Evolutionary conservation across 2,113 vertebrate species (phyloP).

Genomic region (Psilopsiagon aymara): DNA sequence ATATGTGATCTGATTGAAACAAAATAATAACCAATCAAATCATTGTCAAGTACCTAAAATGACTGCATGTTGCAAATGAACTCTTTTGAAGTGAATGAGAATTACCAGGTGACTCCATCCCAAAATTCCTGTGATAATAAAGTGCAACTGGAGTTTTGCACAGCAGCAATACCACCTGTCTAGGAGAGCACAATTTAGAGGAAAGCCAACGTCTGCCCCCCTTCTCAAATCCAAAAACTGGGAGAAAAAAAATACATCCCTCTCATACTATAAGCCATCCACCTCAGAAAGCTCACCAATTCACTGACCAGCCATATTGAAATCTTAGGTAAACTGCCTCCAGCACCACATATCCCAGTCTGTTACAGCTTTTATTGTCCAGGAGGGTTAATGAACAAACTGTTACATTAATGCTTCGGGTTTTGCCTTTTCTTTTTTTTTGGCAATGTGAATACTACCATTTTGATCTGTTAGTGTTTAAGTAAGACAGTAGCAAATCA

Average conservation of each 20-base stretch:
- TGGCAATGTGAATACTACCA: background rate
- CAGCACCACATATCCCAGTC: background rate
- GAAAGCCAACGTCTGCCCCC: background rate
- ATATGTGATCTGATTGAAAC: background rate
- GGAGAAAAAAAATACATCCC: background rate
- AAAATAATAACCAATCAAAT: conserved; percentile 21
- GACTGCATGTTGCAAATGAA: background rate
- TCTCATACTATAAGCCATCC: background rate
- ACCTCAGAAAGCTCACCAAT: background rate
- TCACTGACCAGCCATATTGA: background rate
- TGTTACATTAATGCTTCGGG: background rate
- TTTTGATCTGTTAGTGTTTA: background rate
- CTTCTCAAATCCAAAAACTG: background rate
- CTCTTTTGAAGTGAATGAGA: background rate
- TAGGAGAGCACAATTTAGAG: background rate
- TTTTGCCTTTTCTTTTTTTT: background rate
- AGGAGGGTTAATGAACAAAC: background rate
- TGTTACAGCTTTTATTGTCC: background rate
- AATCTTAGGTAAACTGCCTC: background rate
- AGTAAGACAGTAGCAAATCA: background rate
- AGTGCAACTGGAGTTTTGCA: background rate
- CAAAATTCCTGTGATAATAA: background rate
- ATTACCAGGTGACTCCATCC: background rate
- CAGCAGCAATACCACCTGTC: background rate
- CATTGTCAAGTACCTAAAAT: background rate